phyloP scores from a whole-genome alignment of 2,113 vertebrate species.

The Cinclus cinclus region DNA sequence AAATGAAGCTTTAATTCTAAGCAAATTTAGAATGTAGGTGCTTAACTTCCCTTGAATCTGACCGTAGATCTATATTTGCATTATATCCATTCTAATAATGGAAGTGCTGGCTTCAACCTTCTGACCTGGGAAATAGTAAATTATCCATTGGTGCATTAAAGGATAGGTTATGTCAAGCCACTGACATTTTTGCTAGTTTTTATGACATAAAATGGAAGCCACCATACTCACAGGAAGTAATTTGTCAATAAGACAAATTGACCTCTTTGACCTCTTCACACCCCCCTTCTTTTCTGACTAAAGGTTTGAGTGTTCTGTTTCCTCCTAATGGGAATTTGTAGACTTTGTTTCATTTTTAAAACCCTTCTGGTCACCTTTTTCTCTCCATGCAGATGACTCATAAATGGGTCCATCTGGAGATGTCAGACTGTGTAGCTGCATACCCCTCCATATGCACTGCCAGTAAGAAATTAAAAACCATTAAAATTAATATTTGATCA shows the following conservation, averaged over 20 bases:
- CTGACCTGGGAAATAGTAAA: neutral
- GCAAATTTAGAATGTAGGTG: neutral
- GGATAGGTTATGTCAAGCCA: neutral
- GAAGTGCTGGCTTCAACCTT: neutral
- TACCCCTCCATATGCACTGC: neutral
- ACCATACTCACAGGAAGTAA: neutral
- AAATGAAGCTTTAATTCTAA: neutral
- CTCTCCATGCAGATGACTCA: neutral
- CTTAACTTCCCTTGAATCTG: neutral
- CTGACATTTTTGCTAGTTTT: neutral
- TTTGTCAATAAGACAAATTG: neutral
- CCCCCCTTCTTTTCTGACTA: neutral
- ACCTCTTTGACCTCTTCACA: neutral
- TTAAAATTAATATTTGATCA: neutral
- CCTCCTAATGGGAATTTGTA: neutral
- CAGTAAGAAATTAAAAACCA: neutral
- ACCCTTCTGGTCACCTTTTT: neutral
- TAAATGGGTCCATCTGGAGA: neutral
- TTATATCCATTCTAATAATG: neutral
- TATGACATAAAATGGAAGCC: neutral
- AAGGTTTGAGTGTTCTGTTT: neutral
- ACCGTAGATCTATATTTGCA: neutral
- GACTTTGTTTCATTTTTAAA: neutral
- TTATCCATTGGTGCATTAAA: neutral
- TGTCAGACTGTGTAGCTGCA: neutral